A percentile compares a stretch with the other conserved stretches of the same genome.
phyloP scores from a whole-genome alignment of 2,888 invertebrate species.

The Chydorus sphaericus region DNA sequence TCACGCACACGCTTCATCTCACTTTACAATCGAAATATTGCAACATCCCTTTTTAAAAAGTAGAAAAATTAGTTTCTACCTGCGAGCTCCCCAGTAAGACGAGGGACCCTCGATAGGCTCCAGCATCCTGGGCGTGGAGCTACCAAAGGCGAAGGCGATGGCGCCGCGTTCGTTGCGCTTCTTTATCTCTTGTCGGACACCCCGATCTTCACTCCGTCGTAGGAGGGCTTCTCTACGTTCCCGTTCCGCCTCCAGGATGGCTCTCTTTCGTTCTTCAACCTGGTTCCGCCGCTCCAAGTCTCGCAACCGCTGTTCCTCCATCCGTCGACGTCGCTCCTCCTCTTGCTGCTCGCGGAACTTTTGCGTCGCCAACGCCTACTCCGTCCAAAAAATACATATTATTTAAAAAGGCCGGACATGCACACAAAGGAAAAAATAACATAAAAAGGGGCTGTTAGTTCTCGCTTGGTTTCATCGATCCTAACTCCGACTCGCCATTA shows the following conservation, averaged over 20 bases:
- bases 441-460: too few relatives aligned
- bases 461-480: too few relatives aligned
- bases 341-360: slow-evolving; percentile 78
- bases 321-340: slow-evolving; percentile 61
- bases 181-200: slow-evolving; percentile 63
- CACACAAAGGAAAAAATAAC: too few relatives aligned
- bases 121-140: slow-evolving; percentile 73
- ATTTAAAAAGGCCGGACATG: too few relatives aligned
- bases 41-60: neutral
- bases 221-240: slow-evolving; percentile 73
- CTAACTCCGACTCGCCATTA: neutral
- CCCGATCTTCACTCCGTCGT: slow-evolving; percentile 45
- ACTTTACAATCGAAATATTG: neutral
- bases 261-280: slow-evolving; percentile 68
- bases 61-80: slow-evolving; percentile 31
- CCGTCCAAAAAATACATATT: too few relatives aligned
- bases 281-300: slow-evolving; percentile 34
- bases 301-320: slow-evolving; percentile 63
- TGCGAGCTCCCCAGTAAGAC: slow-evolving; percentile 71
- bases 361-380: slow-evolving; percentile 68
- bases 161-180: slow-evolving; percentile 58
- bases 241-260: slow-evolving; percentile 76
- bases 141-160: slow-evolving; percentile 74
- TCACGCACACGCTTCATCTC: neutral
- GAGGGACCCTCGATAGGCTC: slow-evolving; percentile 60